Percentiles rank a stretch among this genome's conserved stretches.
Evolutionary conservation across 2,888 invertebrate genomes (phyloP).

Genomic region (Parnassius mnemosyne): DNA sequence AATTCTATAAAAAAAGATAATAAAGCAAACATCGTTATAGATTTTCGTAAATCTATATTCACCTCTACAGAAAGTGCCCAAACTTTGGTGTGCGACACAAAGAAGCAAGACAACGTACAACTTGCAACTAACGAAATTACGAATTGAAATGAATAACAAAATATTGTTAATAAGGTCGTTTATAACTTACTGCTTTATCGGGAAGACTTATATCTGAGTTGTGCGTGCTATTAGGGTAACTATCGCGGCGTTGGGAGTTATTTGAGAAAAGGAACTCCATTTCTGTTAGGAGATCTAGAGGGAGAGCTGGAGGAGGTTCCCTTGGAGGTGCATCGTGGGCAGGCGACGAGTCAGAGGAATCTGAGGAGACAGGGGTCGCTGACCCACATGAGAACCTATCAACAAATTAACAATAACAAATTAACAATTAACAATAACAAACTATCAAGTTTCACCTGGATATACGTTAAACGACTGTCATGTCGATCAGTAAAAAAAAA

Average conservation of each 20-base stretch:
- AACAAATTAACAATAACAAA: constrained; percentile 1
- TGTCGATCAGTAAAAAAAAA: too few species aligned
- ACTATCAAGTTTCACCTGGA: background rate
- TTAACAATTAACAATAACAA: background rate
- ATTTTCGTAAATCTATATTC: too few species aligned
- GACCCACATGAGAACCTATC: constrained; percentile 69
- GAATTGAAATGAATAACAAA: constrained; percentile 5
- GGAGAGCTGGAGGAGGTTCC: constrained; percentile 51
- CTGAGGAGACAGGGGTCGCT: constrained; percentile 67
- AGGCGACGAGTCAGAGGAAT: constrained; percentile 63
- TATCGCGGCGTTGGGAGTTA: constrained; percentile 52
- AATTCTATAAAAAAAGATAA: too few species aligned
- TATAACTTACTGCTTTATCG: constrained; percentile 63
- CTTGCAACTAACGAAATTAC: constrained; percentile 24
- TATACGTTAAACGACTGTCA: background rate
- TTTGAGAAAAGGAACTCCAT: constrained; percentile 67
- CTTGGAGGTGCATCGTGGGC: constrained; percentile 50
- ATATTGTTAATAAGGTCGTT: background rate
- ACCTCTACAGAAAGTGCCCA: constrained; percentile 18
- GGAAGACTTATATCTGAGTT: constrained; percentile 51
- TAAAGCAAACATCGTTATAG: too few species aligned
- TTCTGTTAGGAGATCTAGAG: constrained; percentile 68
- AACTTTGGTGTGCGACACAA: constrained; percentile 25
- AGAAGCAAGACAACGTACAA: constrained; percentile 28
- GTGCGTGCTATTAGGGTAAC: constrained; percentile 54